Base-by-base conservation (phyloP, 2,888 invertebrate species). In the Muschampia plurimacula region DNA sequence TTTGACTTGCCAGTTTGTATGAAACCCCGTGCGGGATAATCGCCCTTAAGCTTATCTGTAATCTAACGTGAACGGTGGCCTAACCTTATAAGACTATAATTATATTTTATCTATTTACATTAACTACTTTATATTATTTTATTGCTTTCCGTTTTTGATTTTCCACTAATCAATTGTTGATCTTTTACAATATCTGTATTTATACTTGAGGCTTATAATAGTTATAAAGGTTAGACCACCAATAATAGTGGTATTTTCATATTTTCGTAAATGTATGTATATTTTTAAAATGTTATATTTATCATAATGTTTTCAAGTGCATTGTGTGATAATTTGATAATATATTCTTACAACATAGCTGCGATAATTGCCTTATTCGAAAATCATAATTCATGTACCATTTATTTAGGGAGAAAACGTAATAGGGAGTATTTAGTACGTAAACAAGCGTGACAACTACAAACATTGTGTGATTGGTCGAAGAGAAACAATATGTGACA, bases 341-440 rank as follows among this genome's bases (percentile, higher is more conserved):
- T 49, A n/a, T 49, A 49, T 6, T 15, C 7, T 49, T 7, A 49
- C n/a, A 49, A 49, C 49, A 15, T n/a, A 15, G 49, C 49, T 49
- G 49, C 49, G 49, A 49, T 49, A n/a, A 49, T 49, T 49, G 49
- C 49, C 49, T 49, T 49, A 49, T n/a, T 49, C n/a, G 49, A n/a
- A n/a, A 49, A 49, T 49, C 15, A 15, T 49, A n/a, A 49, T 7
- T n/a, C n/a, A 6, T 8, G 1, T 41, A 9, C 41, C 49, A 49
- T 13, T 46, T 49, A 49, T 7, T 12, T 46, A 46, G 32, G 32
- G 32, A 32, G 32, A 32, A 32, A 32, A 32, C 3, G 2, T 32
- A 32, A 32, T 1, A 32, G 32, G 32, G 32, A 32, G 32, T 32
- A 3, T 32, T 32, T 32, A 32, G 32, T 3, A 32, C 32, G 3